Percentiles rank a stretch among this genome's conserved stretches.
These are phyloP conservation scores for Baronia brevicornis DNA, from an alignment of 2,888 invertebrate genomes.

Conservation along the genomic window DNA sequence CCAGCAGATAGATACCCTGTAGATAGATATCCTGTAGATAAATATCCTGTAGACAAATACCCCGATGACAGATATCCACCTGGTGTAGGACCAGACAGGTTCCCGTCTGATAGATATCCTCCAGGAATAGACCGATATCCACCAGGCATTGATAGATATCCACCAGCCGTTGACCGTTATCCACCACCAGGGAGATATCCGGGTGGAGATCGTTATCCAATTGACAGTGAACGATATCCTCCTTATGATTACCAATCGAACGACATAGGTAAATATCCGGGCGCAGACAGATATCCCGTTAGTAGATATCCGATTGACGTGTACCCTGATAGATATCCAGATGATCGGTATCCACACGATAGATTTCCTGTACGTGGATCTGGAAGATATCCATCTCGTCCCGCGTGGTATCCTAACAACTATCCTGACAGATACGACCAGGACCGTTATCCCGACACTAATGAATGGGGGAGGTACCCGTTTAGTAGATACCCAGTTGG, in stretches of 20 bases:
- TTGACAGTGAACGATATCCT: constrained; percentile 51
- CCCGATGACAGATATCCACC: constrained; percentile 54
- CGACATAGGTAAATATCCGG: constrained; percentile 52
- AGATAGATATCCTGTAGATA: constrained; percentile 39
- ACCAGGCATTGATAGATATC: constrained; percentile 57
- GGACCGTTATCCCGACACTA: constrained; percentile 53
- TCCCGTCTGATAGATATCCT: constrained; percentile 69
- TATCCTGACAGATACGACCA: constrained; percentile 70
- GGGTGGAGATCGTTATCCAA: constrained; percentile 52
- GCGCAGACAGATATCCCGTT: constrained; percentile 52
- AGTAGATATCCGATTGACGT: constrained; percentile 56
- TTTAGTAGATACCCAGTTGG: constrained; percentile 62
- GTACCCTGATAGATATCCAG: constrained; percentile 50
- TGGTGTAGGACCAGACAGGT: constrained; percentile 39
- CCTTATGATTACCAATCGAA: constrained; percentile 39
- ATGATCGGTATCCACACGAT: constrained; percentile 47
- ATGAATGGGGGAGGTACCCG: constrained; percentile 64
- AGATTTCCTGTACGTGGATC: constrained; percentile 48
- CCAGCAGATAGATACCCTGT: constrained; percentile 74
- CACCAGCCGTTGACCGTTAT: too few relatives aligned
- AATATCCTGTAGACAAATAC: constrained; percentile 43
- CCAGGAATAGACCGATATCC: constrained; percentile 56
- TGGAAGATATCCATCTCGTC: constrained; percentile 35
- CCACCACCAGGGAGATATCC: constrained; percentile 65
- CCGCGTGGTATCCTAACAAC: constrained; percentile 48